Evolutionary conservation across 2,888 invertebrate species (phyloP).

Genomic region (Taphrorychus bicolor): DNA sequence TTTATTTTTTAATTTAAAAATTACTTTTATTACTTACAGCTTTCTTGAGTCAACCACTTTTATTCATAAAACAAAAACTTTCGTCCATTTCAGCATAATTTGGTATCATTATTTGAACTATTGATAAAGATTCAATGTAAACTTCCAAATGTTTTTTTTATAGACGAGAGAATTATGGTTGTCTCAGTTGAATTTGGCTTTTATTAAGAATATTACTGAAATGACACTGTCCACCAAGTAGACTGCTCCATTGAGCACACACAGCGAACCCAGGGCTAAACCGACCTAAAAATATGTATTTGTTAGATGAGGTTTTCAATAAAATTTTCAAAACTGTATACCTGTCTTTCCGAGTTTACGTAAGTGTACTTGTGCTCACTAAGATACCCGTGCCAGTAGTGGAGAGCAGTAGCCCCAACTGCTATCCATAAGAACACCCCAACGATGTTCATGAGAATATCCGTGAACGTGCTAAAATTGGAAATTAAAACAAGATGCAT

Average conservation of each 20-base stretch:
- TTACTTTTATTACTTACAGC: too few species aligned
- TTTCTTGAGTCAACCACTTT: too few species aligned
- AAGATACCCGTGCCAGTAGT: slow-evolving; percentile 90
- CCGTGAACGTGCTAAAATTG: slow-evolving; percentile 74
- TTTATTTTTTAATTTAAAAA: too few species aligned
- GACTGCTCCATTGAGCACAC: slow-evolving; percentile 79
- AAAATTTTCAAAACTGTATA: slow-evolving; percentile 35
- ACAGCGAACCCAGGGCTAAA: slow-evolving; percentile 79
- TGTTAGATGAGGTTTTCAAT: neutral
- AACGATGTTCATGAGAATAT: slow-evolving; percentile 87
- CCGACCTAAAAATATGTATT: slow-evolving; percentile 64
- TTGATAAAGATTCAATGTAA: neutral
- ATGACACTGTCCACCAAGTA: slow-evolving; percentile 83
- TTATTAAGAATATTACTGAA: slow-evolving; percentile 66
- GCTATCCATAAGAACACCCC: slow-evolving; percentile 86
- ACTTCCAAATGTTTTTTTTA: neutral
- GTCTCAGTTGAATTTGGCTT: slow-evolving; percentile 43
- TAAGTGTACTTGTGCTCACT: slow-evolving; percentile 78
- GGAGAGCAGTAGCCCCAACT: slow-evolving; percentile 84
- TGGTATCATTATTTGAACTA: neutral
- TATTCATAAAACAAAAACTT: too few species aligned
- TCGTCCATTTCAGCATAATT: too few species aligned
- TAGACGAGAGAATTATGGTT: neutral
- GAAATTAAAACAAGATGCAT: neutral
- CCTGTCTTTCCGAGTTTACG: slow-evolving; percentile 77